A percentile compares a stretch with the other conserved stretches of the same genome.
phyloP scores from a whole-genome alignment of 2,797 vertebrate species.

The Australoheros facetus region DNA sequence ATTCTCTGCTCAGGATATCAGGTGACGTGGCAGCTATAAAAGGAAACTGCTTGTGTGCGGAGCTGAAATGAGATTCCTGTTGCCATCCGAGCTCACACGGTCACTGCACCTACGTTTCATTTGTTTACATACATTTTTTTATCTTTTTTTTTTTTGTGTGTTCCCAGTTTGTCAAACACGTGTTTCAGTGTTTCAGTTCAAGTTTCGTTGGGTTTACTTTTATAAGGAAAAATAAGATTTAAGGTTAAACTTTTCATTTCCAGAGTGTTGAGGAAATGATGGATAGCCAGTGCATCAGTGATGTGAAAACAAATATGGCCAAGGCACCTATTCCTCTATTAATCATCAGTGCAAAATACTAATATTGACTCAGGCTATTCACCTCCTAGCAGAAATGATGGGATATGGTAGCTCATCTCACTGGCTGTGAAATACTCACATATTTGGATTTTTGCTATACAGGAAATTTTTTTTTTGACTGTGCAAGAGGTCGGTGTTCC shows the following conservation, averaged over 20 bases:
- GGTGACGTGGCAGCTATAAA: conserved; percentile 52
- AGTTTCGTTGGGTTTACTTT: neutral
- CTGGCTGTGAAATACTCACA: neutral
- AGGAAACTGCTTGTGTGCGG: conserved; percentile 36
- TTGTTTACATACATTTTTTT: neutral
- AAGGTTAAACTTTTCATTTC: neutral
- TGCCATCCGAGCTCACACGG: conserved; percentile 11
- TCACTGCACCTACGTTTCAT: neutral
- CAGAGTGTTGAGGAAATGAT: neutral
- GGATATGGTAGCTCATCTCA: neutral
- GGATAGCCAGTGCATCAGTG: neutral
- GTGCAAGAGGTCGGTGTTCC: neutral
- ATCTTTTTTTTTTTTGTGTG: neutral
- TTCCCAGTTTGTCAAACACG: neutral
- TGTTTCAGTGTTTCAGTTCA: neutral
- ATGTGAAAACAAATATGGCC: conserved; percentile 19
- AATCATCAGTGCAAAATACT: conserved; percentile 30
- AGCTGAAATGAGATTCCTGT: conserved; percentile 31
- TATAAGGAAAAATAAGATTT: neutral
- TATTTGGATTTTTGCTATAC: conserved; percentile 1
- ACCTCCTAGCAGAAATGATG: neutral
- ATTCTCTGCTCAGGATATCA: conserved; percentile 10
- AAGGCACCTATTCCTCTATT: conserved; percentile 34
- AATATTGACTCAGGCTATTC: conserved; percentile 19
- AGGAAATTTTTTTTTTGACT: neutral